Evolutionary conservation across 2,888 invertebrate species (phyloP).

Genomic region (Platypus cylindrus): DNA sequence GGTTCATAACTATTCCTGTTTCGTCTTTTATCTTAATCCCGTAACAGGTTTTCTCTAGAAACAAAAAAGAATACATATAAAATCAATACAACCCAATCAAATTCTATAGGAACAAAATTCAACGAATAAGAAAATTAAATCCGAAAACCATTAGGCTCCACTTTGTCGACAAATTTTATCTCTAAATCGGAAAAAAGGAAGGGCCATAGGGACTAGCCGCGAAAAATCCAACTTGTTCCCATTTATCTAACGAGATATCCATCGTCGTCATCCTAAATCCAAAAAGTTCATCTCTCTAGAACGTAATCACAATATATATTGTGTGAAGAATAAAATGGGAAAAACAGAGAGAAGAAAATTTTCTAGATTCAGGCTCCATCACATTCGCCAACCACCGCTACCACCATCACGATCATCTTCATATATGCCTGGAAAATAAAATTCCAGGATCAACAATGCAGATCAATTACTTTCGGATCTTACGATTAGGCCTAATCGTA

Average conservation of each 20-base stretch:
- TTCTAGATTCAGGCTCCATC: too few species aligned
- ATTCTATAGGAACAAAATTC: neutral
- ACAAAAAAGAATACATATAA: too few species aligned
- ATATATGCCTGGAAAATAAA: conserved; percentile 21
- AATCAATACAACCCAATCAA: too few species aligned
- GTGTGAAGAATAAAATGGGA: too few species aligned
- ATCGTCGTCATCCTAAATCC: neutral
- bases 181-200: conserved; percentile 5
- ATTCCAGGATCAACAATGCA: conserved; percentile 25
- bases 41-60: too few species aligned
- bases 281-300: neutral
- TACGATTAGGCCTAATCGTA: conserved; percentile 28
- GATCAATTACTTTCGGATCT: conserved; percentile 32
- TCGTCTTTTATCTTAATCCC: too few species aligned
- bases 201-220: neutral
- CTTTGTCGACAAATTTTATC: conserved; percentile 7
- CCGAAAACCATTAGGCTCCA: conserved; percentile 4
- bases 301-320: conserved; percentile 1
- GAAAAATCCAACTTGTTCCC: conserved; percentile 1
- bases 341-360: too few species aligned
- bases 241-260: neutral
- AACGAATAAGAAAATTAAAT: conserved; percentile 9
- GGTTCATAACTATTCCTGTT: too few species aligned
- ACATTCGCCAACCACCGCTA: too few species aligned
- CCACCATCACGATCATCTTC: too few species aligned